Conservation (phyloP, 2,797 vertebrate genomes). For the Lutjanus campechanus region DNA sequence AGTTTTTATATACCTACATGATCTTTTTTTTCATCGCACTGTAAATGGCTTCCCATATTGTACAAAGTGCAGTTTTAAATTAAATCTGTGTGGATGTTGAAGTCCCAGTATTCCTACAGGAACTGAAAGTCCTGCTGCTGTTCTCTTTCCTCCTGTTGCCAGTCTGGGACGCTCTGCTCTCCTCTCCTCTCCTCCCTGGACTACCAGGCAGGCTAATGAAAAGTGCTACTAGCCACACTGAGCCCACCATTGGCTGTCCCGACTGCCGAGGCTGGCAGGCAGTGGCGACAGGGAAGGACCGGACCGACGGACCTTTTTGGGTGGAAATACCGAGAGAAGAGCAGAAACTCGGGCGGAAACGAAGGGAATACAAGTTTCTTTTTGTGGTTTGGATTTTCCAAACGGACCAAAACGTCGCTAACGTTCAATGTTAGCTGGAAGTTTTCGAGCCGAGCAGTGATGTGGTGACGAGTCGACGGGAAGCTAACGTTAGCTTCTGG, state of each 20-base stretch:
- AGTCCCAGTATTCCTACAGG: neutral
- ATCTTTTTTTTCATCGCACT: no score
- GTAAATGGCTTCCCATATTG: no score
- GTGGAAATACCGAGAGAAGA: constrained; percentile 44
- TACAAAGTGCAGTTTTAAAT: neutral
- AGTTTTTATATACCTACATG: no score
- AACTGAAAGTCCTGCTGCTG: neutral
- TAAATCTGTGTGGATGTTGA: neutral
- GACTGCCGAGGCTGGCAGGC: constrained; percentile 78
- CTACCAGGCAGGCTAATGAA: constrained; percentile 45
- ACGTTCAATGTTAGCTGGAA: constrained; percentile 57
- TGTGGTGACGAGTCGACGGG: constrained; percentile 80
- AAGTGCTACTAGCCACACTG: constrained; percentile 30
- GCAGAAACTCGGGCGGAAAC: constrained; percentile 5
- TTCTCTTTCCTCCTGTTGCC: neutral
- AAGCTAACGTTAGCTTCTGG: constrained; percentile 73
- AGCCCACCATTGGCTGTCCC: constrained; percentile 71
- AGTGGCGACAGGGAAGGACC: constrained; percentile 66
- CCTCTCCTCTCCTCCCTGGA: constrained; percentile 28
- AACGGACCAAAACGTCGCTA: constrained; percentile 21
- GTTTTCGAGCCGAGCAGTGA: constrained; percentile 62
- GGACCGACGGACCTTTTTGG: constrained; percentile 34
- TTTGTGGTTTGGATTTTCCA: constrained; percentile 17
- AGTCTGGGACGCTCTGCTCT: no score
- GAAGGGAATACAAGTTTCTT: constrained; percentile 26